Conservation (phyloP, 2,888 invertebrate genomes). For the Acanthosoma haemorrhoidale region DNA sequence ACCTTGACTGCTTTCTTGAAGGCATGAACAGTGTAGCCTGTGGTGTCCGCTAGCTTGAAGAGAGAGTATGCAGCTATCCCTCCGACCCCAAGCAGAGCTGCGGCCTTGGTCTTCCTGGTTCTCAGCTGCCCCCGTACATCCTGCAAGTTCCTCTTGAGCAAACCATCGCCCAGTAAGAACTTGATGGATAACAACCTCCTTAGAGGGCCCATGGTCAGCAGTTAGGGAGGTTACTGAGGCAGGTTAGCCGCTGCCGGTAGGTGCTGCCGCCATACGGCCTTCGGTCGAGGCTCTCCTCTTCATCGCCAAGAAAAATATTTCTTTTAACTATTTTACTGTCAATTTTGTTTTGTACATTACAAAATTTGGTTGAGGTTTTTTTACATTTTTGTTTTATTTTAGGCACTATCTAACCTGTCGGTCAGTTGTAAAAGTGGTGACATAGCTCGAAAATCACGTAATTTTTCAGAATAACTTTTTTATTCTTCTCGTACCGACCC, state of each 20-base stretch:
- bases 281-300: not conserved
- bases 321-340: no score
- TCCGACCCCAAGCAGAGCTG: not conserved
- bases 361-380: no score
- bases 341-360: no score
- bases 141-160: not conserved
- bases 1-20: conserved; percentile 28
- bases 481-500: no score
- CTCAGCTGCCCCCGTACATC: not conserved
- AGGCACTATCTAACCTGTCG: no score
- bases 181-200: no score
- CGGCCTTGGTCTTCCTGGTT: not conserved
- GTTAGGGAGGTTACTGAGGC: not conserved
- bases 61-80: conserved; percentile 30
- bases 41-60: conserved; percentile 11
- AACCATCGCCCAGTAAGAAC: not conserved
- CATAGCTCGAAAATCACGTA: no score
- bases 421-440: no score
- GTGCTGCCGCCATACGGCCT: not conserved
- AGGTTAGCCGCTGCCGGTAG: not conserved
- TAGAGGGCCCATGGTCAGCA: not conserved
- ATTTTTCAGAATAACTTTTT: no score
- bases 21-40: conserved; percentile 31
- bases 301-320: no score
- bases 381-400: no score